Evolutionary conservation across 1,140 invertebrate genomes (phyloP), one percentile per base, ranked within the genome.

Genomic region (Caenorhabditis tropicalis): DNA sequence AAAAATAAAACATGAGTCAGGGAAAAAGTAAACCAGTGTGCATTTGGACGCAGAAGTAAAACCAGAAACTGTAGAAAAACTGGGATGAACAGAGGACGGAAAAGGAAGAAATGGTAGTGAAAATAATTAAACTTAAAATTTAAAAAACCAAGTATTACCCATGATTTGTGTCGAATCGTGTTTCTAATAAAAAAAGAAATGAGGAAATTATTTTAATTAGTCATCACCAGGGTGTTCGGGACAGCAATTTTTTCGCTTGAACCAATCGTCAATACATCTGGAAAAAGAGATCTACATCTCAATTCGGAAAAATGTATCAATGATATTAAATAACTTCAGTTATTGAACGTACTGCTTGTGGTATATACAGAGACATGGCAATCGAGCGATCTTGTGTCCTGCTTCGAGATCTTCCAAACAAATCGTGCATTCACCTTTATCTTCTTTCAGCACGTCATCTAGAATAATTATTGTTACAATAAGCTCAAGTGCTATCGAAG

Each of bases 351-450:
- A 74, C 65, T 74, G 65, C 94, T 99, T 99, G 93, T 99, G 97
- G 93, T 99, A 99, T 94, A 99, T 97, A 94, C 97, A 99, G 87
- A 99, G 94, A 93, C 97, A 99, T 90, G 97, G 97, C 92, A 99
- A 94, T 91, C 97, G 94, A 87, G 97, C 97, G 92, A 99, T 99
- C 87, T 58, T 95, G 93, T 98, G 95, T 82, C 97, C 97, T 91
- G 96, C 94, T 91, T 94, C 94, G 90, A 99, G 94, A 90, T 98
- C 97, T 92, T 99, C 97, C 89, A 99, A 94, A 93, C 97, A 99
- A 92, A 99, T 99, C 85, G 98, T 96, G 94, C 97, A 99, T 93
- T 99, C 97, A 74, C 95, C 95, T 91, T 98, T 98, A 90, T 96
- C 95, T 92, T 98, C 96, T 85, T 94, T 94, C 92, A 99, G 93